Conservation (phyloP, 64 coral and sea anemone species). For the Porites australiensis region DNA sequence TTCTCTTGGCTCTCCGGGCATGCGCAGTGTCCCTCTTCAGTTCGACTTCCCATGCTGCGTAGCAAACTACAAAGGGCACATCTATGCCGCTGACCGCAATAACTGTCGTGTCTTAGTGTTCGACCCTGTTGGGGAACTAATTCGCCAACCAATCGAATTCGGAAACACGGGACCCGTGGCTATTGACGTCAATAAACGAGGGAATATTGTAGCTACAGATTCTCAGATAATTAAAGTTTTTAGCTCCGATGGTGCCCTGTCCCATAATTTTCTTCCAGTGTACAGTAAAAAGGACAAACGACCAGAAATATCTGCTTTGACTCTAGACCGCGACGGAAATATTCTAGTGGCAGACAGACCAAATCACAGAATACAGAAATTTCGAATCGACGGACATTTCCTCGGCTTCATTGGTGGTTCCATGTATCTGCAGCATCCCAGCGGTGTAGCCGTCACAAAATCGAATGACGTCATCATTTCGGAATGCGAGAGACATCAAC, state of each 20-base stretch:
- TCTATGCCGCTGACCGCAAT: constrained; percentile 70
- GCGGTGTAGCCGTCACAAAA: constrained; percentile 80
- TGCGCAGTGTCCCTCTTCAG: constrained; percentile 53
- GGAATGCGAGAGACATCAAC: constrained; percentile 69
- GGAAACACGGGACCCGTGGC: constrained; percentile 68
- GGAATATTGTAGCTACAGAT: constrained; percentile 79
- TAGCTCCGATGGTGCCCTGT: constrained; percentile 82
- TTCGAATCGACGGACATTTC: constrained; percentile 86
- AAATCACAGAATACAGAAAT: constrained; percentile 92
- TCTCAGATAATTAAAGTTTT: constrained; percentile 91
- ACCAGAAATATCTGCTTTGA: constrained; percentile 81
- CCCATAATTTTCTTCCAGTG: constrained; percentile 87
- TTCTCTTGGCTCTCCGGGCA: constrained; percentile 73
- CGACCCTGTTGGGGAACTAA: constrained; percentile 35
- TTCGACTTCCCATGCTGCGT: constrained; percentile 82
- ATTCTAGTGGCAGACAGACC: constrained; percentile 72
- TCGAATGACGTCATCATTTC: constrained; percentile 81
- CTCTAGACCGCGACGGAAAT: constrained; percentile 74
- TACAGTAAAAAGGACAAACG: constrained; percentile 80
- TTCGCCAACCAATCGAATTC: constrained; percentile 66
- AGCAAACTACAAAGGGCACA: constrained; percentile 39
- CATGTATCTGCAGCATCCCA: constrained; percentile 72
- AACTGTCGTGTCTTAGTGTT: constrained; percentile 81
- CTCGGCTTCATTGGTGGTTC: constrained; percentile 90
- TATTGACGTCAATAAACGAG: constrained; percentile 72